phyloP scores from a whole-genome alignment of 1,140 invertebrate species.

The Temnothorax curvispinosus region DNA sequence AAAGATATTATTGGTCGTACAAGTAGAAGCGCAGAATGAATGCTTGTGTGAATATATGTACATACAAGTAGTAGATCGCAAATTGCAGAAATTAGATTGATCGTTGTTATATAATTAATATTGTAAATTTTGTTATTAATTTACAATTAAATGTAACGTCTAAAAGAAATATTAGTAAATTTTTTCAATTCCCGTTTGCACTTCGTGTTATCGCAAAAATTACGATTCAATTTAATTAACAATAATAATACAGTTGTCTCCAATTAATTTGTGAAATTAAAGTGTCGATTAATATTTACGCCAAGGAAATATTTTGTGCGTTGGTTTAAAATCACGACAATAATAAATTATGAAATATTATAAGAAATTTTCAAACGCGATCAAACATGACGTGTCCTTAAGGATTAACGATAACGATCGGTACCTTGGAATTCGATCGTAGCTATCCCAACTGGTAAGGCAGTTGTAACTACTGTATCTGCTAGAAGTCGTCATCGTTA shows the following conservation, averaged over 20 bases:
- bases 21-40: slow-evolving; percentile 55
- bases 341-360: not conserved
- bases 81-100: slow-evolving; percentile 16
- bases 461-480: slow-evolving; percentile 95
- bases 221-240: not conserved
- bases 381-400: not conserved
- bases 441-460: slow-evolving; percentile 95
- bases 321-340: slow-evolving; percentile 7
- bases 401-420: slow-evolving; percentile 1
- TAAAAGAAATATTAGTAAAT: not conserved
- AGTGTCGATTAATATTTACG: not conserved
- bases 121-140: not conserved
- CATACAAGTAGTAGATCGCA: not conserved
- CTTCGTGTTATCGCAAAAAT: not conserved
- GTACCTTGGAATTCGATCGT: slow-evolving; percentile 95
- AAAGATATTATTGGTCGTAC: slow-evolving; percentile 61
- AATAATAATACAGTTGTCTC: not conserved
- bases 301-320: not conserved
- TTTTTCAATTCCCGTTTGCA: not conserved
- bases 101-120: slow-evolving; percentile 21
- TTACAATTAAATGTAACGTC: not conserved
- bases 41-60: not conserved
- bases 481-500: slow-evolving; percentile 90
- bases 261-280: not conserved
- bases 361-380: not conserved